A percentile compares a stretch with the other conserved stretches of the same genome.
Evolutionary conservation across 2,888 invertebrate genomes (phyloP).

Genomic region (Drosophila pseudotakahashii): DNA sequence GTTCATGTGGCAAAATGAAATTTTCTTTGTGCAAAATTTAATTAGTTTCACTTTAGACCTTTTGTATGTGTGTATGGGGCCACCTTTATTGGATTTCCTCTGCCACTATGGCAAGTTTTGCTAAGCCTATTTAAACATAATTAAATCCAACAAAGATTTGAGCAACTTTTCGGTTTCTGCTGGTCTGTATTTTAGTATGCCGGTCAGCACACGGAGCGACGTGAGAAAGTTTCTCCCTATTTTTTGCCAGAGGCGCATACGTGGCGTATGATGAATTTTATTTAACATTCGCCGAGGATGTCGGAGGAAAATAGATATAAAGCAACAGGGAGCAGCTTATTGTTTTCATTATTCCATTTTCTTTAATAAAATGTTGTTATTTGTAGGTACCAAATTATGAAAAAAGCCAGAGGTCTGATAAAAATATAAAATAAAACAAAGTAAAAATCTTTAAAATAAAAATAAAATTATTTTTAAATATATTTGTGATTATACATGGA

Average conservation of each 20-base stretch:
- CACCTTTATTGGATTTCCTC: conserved; percentile 5
- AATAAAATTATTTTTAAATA: neutral
- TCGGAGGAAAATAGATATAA: conserved; percentile 16
- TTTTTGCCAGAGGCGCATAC: conserved; percentile 35
- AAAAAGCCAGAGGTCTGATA: too few relatives aligned
- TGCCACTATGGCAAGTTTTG: conserved; percentile 5
- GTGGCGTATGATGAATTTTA: conserved; percentile 68
- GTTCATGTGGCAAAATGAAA: neutral
- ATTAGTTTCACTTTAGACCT: conserved; percentile 14
- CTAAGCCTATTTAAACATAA: conserved; percentile 59
- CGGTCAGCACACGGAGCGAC: conserved; percentile 37
- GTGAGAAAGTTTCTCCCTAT: conserved; percentile 52
- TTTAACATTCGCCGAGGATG: conserved; percentile 25
- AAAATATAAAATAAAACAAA: neutral
- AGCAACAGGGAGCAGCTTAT: conserved; percentile 9
- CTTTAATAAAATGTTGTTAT: neutral
- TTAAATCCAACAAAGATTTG: conserved; percentile 65
- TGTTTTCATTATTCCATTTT: conserved; percentile 22
- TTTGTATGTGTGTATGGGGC: neutral
- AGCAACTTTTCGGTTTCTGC: conserved; percentile 38
- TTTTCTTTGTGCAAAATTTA: conserved; percentile 15
- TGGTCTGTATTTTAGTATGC: conserved; percentile 63
- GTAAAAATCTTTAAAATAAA: neutral
- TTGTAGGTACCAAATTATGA: neutral
- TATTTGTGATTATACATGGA: neutral